Conservation (phyloP, 2,113 vertebrate genomes). For the Trichechus manatus region DNA sequence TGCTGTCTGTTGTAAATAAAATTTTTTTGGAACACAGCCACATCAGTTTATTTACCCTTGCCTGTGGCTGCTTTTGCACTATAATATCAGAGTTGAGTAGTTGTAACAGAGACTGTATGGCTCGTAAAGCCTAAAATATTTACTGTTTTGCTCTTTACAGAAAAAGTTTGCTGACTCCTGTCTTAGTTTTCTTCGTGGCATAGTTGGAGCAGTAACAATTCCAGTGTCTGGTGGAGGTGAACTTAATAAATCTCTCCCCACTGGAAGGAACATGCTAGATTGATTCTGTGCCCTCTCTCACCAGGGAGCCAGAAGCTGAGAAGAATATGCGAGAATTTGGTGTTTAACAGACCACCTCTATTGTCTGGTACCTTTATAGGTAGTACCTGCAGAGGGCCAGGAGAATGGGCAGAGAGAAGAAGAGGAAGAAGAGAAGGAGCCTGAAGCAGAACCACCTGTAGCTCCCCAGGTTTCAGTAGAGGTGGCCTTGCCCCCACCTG, state of each 20-base stretch:
- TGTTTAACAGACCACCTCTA: background rate
- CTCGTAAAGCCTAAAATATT: constrained; percentile 7
- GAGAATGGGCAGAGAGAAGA: constrained; percentile 92
- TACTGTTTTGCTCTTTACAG: background rate
- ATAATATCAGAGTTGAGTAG: background rate
- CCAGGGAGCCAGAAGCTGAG: constrained; percentile 19
- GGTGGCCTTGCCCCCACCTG: constrained; percentile 83
- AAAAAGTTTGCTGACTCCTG: background rate
- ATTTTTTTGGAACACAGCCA: background rate
- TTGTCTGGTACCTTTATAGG: constrained; percentile 82
- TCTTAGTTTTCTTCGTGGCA: constrained; percentile 22
- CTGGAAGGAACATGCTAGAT: background rate
- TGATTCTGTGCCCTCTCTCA: background rate
- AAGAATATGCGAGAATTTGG: background rate
- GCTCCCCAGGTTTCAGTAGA: constrained; percentile 89
- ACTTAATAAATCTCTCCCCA: background rate
- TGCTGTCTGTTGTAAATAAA: background rate
- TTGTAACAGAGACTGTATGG: background rate
- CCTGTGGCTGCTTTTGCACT: background rate
- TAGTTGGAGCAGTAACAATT: background rate
- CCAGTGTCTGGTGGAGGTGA: background rate
- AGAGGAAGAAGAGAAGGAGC: constrained; percentile 87
- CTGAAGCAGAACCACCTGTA: constrained; percentile 84
- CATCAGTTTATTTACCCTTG: background rate
- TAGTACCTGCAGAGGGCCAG: constrained; percentile 91